Evolutionary conservation across 2,888 invertebrate species (phyloP).

Genomic region (Notodonta ziczac): DNA sequence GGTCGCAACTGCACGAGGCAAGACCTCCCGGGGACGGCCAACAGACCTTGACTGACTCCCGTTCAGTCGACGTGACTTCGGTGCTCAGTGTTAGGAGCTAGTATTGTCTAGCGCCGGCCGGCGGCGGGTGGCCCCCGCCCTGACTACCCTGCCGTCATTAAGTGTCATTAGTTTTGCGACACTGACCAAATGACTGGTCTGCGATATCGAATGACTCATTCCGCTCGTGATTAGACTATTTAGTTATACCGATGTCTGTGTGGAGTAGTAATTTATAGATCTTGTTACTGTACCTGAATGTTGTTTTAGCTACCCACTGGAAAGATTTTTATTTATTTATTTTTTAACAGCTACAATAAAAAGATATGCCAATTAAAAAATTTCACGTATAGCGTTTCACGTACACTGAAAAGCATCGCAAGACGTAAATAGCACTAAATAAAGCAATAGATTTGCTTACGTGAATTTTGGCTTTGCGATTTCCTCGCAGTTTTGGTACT

Average conservation of each 20-base stretch:
- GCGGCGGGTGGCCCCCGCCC: conserved; percentile 60
- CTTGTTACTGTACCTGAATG: conserved; percentile 29
- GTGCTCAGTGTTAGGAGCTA: conserved; percentile 48
- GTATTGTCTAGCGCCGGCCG: conserved; percentile 45
- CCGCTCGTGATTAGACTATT: conserved; percentile 74
- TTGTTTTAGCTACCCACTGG: neutral
- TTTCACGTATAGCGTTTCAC: too few species aligned
- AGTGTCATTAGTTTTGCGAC: conserved; percentile 85
- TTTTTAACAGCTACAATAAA: too few species aligned
- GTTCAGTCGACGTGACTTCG: conserved; percentile 36
- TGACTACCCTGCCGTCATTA: conserved; percentile 74
- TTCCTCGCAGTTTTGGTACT: too few species aligned
- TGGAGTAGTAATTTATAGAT: conserved; percentile 41
- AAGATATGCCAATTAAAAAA: too few species aligned
- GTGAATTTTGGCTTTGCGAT: too few species aligned
- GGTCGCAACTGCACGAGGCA: conserved; percentile 63
- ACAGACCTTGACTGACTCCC: conserved; percentile 75
- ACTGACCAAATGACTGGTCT: conserved; percentile 83
- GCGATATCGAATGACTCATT: conserved; percentile 83
- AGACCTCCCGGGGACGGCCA: conserved; percentile 71
- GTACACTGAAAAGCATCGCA: too few species aligned
- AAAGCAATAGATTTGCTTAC: too few species aligned
- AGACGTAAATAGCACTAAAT: too few species aligned
- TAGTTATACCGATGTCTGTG: conserved; percentile 65
- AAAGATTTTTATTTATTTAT: neutral